Percentiles rank a stretch among this genome's conserved stretches.
Conservation (phyloP, 2,113 vertebrate genomes). For the Hippocampus comes region DNA sequence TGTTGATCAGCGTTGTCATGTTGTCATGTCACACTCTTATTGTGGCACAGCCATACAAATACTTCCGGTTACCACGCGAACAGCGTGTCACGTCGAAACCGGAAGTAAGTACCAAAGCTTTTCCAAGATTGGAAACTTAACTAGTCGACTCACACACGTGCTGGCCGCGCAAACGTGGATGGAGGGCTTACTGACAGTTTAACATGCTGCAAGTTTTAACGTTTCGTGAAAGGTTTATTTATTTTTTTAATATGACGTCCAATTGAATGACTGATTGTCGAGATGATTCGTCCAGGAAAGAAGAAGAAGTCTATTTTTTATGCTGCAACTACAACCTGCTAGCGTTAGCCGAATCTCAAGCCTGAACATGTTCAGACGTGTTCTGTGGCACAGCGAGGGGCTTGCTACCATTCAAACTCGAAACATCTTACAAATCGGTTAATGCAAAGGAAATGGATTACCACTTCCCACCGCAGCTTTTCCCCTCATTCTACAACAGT, state of each 20-base stretch:
- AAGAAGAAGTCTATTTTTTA: not conserved
- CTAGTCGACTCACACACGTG: not conserved
- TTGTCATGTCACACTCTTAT: not conserved
- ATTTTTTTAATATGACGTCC: no score
- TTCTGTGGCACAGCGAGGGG: not conserved
- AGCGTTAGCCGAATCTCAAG: not conserved
- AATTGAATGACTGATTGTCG: not conserved
- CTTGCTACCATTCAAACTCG: fast-evolving
- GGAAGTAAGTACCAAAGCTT: not conserved
- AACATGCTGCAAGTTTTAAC: not conserved
- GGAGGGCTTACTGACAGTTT: not conserved
- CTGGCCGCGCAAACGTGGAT: not conserved
- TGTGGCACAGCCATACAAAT: not conserved
- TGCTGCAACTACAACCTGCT: not conserved
- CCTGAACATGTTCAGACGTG: slow-evolving; percentile 29
- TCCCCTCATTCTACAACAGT: slow-evolving; percentile 53
- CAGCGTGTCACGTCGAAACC: no score
- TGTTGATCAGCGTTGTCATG: no score
- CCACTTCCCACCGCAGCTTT: slow-evolving; percentile 63
- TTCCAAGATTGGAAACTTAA: not conserved
- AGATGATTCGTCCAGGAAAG: not conserved
- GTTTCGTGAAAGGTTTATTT: not conserved
- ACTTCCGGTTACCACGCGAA: not conserved
- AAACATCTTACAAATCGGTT: fast-evolving
- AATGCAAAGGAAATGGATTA: slow-evolving; percentile 51